Percentiles rank a stretch among this genome's conserved stretches.
Conservation (phyloP, 2,113 vertebrate species). For the Charina bottae region DNA sequence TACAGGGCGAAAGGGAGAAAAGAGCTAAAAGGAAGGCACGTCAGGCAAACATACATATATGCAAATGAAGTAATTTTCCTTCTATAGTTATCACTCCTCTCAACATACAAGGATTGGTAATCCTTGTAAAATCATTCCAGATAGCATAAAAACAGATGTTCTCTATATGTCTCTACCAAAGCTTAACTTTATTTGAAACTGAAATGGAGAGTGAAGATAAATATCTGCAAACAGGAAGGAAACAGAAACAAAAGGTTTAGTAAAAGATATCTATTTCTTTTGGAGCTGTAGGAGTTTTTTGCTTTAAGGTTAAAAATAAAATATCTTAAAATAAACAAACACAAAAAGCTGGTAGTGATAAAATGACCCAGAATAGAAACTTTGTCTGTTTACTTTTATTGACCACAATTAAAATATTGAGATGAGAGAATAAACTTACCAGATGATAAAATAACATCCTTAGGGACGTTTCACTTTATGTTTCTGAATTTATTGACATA, state of each 20-base stretch:
- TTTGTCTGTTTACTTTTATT: background rate
- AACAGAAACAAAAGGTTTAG: background rate
- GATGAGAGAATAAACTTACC: background rate
- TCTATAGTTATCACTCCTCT: background rate
- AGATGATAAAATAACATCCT: background rate
- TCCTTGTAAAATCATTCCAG: background rate
- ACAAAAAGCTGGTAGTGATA: background rate
- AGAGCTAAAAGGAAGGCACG: too few relatives aligned
- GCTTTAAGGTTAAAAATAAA: conserved; percentile 7
- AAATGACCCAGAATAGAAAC: background rate
- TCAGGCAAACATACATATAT: background rate
- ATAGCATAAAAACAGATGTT: background rate
- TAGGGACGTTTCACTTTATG: background rate
- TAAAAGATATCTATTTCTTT: background rate
- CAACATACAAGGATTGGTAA: background rate
- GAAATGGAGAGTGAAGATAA: conserved; percentile 33
- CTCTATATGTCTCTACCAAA: conserved; percentile 9
- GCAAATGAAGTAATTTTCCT: background rate
- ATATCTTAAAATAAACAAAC: conserved; percentile 1
- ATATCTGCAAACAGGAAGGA: conserved; percentile 4
- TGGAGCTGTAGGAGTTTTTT: background rate
- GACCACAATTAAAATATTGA: background rate
- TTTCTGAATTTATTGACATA: conserved; percentile 1
- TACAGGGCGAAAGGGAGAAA: too few relatives aligned
- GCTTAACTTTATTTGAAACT: conserved; percentile 29